Evolutionary conservation across 2,113 vertebrate genomes (phyloP), one percentile per base, ranked within the genome.

Genomic region (Megaceryle torquata): DNA sequence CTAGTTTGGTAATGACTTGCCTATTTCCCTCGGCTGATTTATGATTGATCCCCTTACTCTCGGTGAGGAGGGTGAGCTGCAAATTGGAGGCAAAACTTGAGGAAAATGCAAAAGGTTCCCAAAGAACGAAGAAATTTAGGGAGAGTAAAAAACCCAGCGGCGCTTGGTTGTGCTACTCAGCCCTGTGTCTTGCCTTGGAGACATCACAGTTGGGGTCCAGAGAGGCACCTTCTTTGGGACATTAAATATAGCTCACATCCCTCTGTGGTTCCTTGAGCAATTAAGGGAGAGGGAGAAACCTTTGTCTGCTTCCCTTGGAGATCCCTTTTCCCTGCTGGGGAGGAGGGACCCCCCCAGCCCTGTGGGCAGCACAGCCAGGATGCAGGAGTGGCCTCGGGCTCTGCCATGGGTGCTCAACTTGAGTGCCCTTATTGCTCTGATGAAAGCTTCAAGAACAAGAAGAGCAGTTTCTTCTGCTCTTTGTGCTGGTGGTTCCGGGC

Each of bases 1-100:
- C 87, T 86, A 84, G 64, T 93, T 95, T 96, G 82, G 89, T 93
- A 96, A 96, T 93, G 95, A 95, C 93, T 96, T 65, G 86, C 16
- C 41, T 86, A 78, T 95, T 96, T 95, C 91, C 88, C 81, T 95
- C 2, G 11, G 69, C 94, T 97, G 96, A 96, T 95, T 92, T 89
- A 77, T 64, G 78, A 77, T 95, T 91, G 88, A 95, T 93, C 89
- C 84, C 88, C 15, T 3, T 71, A 2, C 81, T 93, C 83, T 74
- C 14, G 25, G n/a, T 1, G 86, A 76, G 91, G 84, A 85, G 86
- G 79, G 50, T 21, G 39, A 97, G 82, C 80, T 26, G 78, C 2
- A 57, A 91, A 43, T 28, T 41, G 67, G 68, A 91, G 69, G 57
- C 51, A 83, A 10, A 90, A 59, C 68, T 93, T 67, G 74, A 53